Evolutionary conservation across 2,797 vertebrate genomes (phyloP), one percentile per base, ranked within the genome.

Genomic region (Sebastes kiyomatsui): DNA sequence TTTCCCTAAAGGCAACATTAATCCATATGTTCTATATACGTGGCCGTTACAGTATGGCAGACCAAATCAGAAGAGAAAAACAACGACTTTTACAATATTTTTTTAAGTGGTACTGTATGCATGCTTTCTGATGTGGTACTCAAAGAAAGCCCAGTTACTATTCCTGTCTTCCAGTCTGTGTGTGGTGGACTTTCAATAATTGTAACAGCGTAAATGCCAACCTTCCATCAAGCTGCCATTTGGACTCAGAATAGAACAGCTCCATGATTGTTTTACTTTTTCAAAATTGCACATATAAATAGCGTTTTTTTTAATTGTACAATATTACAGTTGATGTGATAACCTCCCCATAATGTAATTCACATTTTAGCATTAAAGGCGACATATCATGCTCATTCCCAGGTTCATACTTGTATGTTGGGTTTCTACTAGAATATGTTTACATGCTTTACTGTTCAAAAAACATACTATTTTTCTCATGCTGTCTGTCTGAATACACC

Each of bases 1-100:
- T 75, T 59, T 70, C 59, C 82, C 83, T 64, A n/a, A 60, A 87
- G 84, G 75, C 66, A 55, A 42, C 42, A 81, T 33, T 70, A 85
- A 87, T 67, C 66, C 67, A 80, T 88, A 81, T 35, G 60, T 69
- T 84, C 20, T 23, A 56, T 62, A 69, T 58, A 49, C 30, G 58
- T 62, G 67, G 54, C 32, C 61, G 7, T 81, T 66, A 52, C n/a
- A 54, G 2, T 30, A 16, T 22, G 33, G 33, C 58, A 68, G 69
- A 64, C 33, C 25, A 9, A 71, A 11, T 52, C 7, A 35, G 22
- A 23, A 10, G 42, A 33, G 59, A 56, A 28, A 1, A 27, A 33
- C 6, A 49, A 18, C 4, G 6, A 69, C n/a, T 35, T 66, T 60
- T 8, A 38, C 12, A 20, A 16, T 16, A 27, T 25, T 12, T 12